Base-by-base conservation (phyloP, 2,113 vertebrate genomes). In the Peromyscus leucopus region DNA sequence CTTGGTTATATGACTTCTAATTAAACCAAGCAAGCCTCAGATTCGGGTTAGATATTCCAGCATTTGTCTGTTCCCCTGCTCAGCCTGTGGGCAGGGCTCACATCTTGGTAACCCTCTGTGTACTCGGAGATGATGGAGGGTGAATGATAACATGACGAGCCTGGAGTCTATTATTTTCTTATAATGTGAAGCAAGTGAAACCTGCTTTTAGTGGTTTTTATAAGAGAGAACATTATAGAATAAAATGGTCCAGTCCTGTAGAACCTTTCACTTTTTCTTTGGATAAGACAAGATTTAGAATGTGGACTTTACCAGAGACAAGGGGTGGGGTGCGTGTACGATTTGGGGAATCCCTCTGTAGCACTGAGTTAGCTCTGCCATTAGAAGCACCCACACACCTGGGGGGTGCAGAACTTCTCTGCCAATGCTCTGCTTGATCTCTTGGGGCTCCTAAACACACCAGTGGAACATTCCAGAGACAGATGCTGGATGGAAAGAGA, bases 191-290 rank as follows among this genome's bases (percentile, higher is more conserved):
- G 46, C 42, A 63, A 16, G 4, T 92, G 63, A 93, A 94, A 89
- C 48, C 83, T 93, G 48, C 67, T 96, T 83, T 96, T 84, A 79
- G 72, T 92, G 88, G 69, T 84, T 87, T 95, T 57, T 74, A 15
- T 46, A 57, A 84, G 42, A 61, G 42, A 61, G 65, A 75, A 75
- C 51, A 42, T 75, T 84, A 59, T 2, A 96, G 95, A 88, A 95
- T 74, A 71, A 80, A 76, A 87, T 26, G 28, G 61, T 36, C 63
- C 69, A 74, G 82, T 39, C 57, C 84, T 5, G 17, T 76, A 72
- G 80, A 67, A 88, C 33, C 16, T 31, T 69, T 90, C 39, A 36
- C 39, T 26, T 90, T 96, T 69, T 65, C 42, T 92, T 12, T 31
- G 26, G 48, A 80, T 72, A 33, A 79, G 86, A 75, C 13, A 74